Conservation (phyloP, 2,888 invertebrate species). For the Platycheirus albimanus region DNA sequence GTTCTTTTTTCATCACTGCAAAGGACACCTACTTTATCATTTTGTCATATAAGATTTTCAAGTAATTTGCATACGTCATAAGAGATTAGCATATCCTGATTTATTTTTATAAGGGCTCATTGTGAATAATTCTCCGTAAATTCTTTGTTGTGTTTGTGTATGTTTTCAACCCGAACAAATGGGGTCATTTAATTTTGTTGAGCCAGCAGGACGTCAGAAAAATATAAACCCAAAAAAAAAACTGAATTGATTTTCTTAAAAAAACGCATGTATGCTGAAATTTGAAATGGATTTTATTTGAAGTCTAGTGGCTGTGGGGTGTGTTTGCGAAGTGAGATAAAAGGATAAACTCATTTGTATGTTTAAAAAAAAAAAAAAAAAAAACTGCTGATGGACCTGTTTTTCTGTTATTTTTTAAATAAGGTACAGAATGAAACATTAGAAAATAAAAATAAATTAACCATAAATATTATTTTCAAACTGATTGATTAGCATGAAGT, state of each 20-base stretch:
- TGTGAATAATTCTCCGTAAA: slow-evolving; percentile 39
- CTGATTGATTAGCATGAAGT: too few relatives aligned
- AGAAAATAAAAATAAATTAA: too few relatives aligned
- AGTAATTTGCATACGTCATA: slow-evolving; percentile 76
- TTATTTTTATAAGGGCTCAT: slow-evolving; percentile 75
- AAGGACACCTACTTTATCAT: slow-evolving; percentile 51
- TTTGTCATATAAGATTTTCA: slow-evolving; percentile 65
- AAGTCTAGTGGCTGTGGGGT: slow-evolving; percentile 13
- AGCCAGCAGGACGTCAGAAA: slow-evolving; percentile 44
- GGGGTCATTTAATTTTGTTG: slow-evolving; percentile 47
- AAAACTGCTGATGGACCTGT: too few relatives aligned
- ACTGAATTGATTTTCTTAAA: too few relatives aligned
- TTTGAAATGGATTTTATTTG: slow-evolving; percentile 33
- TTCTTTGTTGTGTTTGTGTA: slow-evolving; percentile 13
- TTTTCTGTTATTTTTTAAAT: too few relatives aligned
- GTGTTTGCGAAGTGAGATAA: background rate
- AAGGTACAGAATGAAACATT: too few relatives aligned
- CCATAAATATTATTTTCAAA: too few relatives aligned
- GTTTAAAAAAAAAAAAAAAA: too few relatives aligned
- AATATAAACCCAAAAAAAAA: slow-evolving; percentile 27
- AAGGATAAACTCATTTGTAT: too few relatives aligned
- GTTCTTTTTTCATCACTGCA: slow-evolving; percentile 29
- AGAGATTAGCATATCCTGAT: slow-evolving; percentile 76
- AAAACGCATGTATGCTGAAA: too few relatives aligned
- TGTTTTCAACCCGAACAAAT: slow-evolving; percentile 29